phyloP scores from a whole-genome alignment of 2,797 vertebrate genomes.

The Mycteria americana region DNA sequence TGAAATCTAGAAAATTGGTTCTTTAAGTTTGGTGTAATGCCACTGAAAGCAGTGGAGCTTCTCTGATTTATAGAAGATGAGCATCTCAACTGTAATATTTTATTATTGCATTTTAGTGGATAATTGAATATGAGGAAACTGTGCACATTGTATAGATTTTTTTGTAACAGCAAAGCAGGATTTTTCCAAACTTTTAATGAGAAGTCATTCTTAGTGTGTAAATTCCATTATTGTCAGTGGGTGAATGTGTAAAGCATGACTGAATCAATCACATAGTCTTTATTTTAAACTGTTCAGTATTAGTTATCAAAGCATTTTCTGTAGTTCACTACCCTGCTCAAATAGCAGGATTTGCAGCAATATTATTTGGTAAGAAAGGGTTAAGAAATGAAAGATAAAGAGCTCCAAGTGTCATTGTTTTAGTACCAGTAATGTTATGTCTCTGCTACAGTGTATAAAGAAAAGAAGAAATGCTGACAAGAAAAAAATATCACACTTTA shows the following conservation, averaged over 20 bases:
- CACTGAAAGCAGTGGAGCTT: background rate
- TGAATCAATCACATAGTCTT: background rate
- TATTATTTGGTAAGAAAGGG: background rate
- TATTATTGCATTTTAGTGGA: background rate
- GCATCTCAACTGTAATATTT: background rate
- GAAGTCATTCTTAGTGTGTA: background rate
- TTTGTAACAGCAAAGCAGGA: background rate
- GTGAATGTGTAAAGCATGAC: background rate
- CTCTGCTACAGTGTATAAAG: conserved; percentile 20
- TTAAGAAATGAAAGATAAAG: conserved; percentile 52
- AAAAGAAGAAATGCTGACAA: conserved; percentile 56
- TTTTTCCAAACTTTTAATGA: conserved; percentile 32
- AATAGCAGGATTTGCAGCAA: background rate
- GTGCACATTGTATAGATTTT: background rate
- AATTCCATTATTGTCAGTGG: conserved; percentile 18
- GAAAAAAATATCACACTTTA: conserved; percentile 44
- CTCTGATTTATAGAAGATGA: conserved; percentile 17
- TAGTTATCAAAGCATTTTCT: conserved; percentile 5
- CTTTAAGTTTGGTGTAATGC: background rate
- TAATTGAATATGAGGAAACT: conserved; percentile 15
- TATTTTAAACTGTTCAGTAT: conserved; percentile 8
- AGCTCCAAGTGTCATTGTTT: conserved; percentile 41
- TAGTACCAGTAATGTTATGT: conserved; percentile 24
- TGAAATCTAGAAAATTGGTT: background rate
- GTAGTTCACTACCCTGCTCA: background rate